Evolutionary conservation across 2,113 vertebrate genomes (phyloP).

Genomic region (Globicephala melas): DNA sequence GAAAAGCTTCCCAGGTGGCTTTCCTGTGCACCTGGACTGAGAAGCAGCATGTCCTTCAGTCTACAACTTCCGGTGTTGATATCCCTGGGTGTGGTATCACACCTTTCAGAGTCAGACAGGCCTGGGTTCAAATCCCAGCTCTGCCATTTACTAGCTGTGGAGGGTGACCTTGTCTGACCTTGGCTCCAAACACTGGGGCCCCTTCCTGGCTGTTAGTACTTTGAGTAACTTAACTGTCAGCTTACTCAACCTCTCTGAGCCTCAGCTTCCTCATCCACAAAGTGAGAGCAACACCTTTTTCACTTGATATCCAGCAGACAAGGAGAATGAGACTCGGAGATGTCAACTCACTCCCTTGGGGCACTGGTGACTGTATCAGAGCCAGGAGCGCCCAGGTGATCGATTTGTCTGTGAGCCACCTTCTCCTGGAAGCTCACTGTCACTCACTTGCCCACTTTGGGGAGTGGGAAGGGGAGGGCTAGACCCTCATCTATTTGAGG

Average conservation of each 20-base stretch:
- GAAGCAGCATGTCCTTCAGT: neutral
- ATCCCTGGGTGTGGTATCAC: no score
- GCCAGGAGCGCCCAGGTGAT: neutral
- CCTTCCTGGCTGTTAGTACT: neutral
- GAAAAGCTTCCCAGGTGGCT: neutral
- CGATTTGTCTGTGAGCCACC: no score
- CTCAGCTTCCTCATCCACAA: neutral
- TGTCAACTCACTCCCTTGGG: neutral
- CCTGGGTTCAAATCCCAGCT: neutral
- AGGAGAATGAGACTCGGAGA: no score
- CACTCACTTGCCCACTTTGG: neutral
- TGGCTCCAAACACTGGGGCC: neutral
- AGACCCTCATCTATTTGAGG: neutral
- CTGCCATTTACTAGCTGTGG: neutral
- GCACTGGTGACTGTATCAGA: neutral
- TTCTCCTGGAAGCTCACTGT: neutral
- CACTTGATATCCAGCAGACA: neutral
- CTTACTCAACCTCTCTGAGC: neutral
- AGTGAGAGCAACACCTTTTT: neutral
- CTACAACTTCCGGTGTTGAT: neutral
- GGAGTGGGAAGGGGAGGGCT: rapidly evolving
- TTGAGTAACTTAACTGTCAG: no score
- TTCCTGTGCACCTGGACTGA: neutral
- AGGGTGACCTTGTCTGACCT: neutral
- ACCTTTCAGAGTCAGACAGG: neutral